These are phyloP conservation scores for Hydrolagus colliei DNA, from an alignment of 2,797 vertebrate species.

Conservation along the genomic window DNA sequence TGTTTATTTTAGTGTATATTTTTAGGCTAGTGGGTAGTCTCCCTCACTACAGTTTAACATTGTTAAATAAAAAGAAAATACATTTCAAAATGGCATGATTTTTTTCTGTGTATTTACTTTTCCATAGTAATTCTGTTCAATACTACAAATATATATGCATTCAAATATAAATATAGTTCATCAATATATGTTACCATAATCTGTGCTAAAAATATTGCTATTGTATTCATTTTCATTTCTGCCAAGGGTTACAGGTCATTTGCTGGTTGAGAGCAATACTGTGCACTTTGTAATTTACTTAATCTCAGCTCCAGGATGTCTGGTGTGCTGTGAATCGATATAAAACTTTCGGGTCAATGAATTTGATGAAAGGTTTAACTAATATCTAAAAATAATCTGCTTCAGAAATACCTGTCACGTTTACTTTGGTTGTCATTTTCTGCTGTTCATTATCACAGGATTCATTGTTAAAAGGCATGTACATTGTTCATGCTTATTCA, in stretches of 20 bases:
- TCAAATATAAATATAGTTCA: background rate
- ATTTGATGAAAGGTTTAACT: no score
- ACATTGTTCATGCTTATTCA: no score
- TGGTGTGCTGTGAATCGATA: no score
- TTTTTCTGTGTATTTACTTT: background rate
- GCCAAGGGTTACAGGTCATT: background rate
- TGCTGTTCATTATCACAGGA: no score
- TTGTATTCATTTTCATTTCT: background rate
- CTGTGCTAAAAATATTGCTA: background rate
- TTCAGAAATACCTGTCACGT: no score
- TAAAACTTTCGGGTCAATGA: no score
- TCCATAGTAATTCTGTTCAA: background rate
- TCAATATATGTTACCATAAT: background rate
- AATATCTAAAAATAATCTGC: no score
- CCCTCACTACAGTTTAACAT: background rate
- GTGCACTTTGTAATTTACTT: no score
- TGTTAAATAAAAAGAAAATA: background rate
- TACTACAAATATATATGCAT: background rate
- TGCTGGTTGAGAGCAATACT: no score
- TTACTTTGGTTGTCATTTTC: no score
- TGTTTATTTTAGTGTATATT: background rate
- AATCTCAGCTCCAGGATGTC: no score
- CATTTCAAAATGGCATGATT: background rate
- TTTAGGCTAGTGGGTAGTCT: background rate
- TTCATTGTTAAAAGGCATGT: no score